A percentile compares a stretch with the other conserved stretches of the same genome.
Evolutionary conservation across 2,113 vertebrate species (phyloP).

Genomic region (Physeter macrocephalus): DNA sequence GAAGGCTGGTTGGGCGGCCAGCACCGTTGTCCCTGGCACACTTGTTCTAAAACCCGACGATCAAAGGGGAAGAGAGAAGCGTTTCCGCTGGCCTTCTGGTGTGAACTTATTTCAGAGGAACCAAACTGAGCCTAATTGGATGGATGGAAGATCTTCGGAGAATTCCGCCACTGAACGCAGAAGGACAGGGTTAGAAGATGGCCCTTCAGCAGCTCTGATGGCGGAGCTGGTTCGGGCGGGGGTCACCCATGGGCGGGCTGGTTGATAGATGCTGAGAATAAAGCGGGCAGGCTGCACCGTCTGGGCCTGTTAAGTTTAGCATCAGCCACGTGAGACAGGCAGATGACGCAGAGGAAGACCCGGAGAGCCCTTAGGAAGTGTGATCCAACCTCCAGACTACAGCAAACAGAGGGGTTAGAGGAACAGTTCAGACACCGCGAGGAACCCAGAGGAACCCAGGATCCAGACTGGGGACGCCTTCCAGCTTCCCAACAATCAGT

Average conservation of each 20-base stretch:
- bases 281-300: accelerated
- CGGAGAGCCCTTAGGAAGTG: not conserved
- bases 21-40: accelerated
- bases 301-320: accelerated
- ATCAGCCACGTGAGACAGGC: not conserved
- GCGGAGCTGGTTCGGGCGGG: accelerated
- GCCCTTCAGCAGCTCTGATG: too few relatives aligned
- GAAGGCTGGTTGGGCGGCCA: too few relatives aligned
- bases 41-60: too few relatives aligned
- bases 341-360: accelerated
- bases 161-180: not conserved
- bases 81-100: not conserved
- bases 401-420: not conserved
- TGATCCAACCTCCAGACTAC: not conserved
- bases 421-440: accelerated
- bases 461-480: not conserved
- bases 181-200: not conserved
- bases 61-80: not conserved
- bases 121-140: not conserved
- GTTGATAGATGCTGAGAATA: not conserved
- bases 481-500: not conserved
- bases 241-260: not conserved
- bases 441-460: not conserved
- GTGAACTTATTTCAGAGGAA: not conserved
- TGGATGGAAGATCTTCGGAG: too few relatives aligned